Percentiles rank a stretch among this genome's conserved stretches.
These are phyloP conservation scores for Drosophila mercatorum DNA, from an alignment of 2,888 invertebrate genomes.

Conservation along the genomic window DNA sequence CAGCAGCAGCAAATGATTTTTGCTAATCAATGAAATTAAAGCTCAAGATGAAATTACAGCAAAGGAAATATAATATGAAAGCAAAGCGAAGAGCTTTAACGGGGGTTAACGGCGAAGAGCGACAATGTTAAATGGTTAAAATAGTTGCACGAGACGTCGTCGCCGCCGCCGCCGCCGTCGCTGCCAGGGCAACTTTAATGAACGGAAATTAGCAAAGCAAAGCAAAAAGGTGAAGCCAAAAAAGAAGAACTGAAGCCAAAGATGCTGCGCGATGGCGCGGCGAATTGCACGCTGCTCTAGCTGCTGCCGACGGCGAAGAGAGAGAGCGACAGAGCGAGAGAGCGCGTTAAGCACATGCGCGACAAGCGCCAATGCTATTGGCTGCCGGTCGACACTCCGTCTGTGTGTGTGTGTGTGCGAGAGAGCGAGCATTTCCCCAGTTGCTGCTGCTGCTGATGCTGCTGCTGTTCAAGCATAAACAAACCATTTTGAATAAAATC, in stretches of 20 bases:
- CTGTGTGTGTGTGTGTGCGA: slow-evolving; percentile 21
- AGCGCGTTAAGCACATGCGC: slow-evolving; percentile 68
- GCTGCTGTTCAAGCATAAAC: slow-evolving; percentile 67
- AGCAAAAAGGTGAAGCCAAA: slow-evolving; percentile 40
- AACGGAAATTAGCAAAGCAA: slow-evolving; percentile 77
- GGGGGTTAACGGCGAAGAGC: slow-evolving; percentile 25
- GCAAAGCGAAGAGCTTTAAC: slow-evolving; percentile 59
- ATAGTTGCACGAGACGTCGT: slow-evolving; percentile 61
- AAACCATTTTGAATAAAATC: slow-evolving; percentile 81
- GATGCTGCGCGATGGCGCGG: slow-evolving; percentile 51
- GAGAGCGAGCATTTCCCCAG: slow-evolving; percentile 64
- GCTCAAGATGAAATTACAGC: slow-evolving; percentile 51
- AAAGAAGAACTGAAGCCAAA: slow-evolving; percentile 22
- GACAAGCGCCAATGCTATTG: slow-evolving; percentile 67
- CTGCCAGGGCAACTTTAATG: slow-evolving; percentile 75
- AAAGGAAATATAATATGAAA: slow-evolving; percentile 44
- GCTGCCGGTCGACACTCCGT: slow-evolving; percentile 14
- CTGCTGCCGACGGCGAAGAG: slow-evolving; percentile 39
- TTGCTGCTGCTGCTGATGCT: slow-evolving; percentile 19
- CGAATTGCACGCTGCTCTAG: slow-evolving; percentile 10
- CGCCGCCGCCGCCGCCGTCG: slow-evolving; percentile 16
- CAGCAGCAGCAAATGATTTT: slow-evolving; percentile 60
- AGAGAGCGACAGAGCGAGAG: slow-evolving; percentile 50
- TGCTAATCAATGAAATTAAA: slow-evolving; percentile 84
- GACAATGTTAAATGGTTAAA: slow-evolving; percentile 43